Evolutionary conservation across 2,888 invertebrate species (phyloP).

Genomic region (Eristalis pertinax): DNA sequence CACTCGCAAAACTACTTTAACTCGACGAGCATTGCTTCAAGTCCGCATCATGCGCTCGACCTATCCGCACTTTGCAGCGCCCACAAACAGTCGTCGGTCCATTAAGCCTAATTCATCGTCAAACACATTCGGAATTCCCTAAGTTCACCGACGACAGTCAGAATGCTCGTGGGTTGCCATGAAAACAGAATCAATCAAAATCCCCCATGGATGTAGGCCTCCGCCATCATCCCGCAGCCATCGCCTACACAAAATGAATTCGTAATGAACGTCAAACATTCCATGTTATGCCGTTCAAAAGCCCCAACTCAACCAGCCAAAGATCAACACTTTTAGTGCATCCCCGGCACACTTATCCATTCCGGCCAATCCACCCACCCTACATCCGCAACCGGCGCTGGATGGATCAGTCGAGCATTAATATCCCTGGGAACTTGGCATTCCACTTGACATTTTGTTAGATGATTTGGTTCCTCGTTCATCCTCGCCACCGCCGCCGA

Average conservation of each 20-base stretch:
- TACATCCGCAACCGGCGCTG: too few species aligned
- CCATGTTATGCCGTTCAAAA: conserved; percentile 66
- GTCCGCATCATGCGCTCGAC: too few species aligned
- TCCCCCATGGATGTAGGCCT: background rate
- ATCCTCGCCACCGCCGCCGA: background rate
- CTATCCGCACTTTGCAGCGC: too few species aligned
- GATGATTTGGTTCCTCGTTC: conserved; percentile 67
- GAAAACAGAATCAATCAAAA: background rate
- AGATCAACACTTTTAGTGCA: conserved; percentile 69
- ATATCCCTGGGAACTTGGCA: conserved; percentile 73
- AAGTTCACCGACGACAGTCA: background rate
- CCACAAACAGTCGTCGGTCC: background rate
- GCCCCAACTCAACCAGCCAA: conserved; percentile 65
- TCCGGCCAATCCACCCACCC: too few species aligned
- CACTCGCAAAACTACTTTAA: too few species aligned
- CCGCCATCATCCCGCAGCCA: background rate
- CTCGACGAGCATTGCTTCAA: too few species aligned
- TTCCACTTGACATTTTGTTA: conserved; percentile 73
- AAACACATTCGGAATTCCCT: conserved; percentile 25
- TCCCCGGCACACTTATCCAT: conserved; percentile 50
- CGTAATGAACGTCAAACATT: conserved; percentile 66
- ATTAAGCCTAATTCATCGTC: conserved; percentile 25
- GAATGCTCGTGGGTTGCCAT: background rate
- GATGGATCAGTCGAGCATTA: conserved; percentile 73
- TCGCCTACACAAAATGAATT: conserved; percentile 61